Evolutionary conservation across 2,888 invertebrate genomes (phyloP).

Genomic region (Cenopis cana): DNA sequence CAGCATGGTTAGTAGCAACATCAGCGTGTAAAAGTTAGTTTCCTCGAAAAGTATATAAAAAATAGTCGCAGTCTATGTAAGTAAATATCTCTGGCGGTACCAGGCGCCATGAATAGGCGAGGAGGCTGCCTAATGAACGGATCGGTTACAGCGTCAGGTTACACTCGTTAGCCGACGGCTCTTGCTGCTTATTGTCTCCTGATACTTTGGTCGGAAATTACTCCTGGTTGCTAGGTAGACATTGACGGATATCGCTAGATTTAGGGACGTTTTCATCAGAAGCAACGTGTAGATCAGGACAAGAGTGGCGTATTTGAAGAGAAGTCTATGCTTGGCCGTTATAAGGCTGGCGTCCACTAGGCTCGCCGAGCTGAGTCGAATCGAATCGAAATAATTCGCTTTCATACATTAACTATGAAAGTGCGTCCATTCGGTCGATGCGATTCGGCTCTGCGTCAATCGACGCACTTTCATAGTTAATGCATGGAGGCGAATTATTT

Average conservation of each 20-base stretch:
- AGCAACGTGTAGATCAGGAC: not conserved
- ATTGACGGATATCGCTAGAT: constrained; percentile 1
- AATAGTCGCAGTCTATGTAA: constrained; percentile 52
- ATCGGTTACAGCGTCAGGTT: constrained; percentile 76
- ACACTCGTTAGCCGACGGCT: constrained; percentile 71
- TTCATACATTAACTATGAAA: too few relatives aligned
- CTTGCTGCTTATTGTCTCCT: constrained; percentile 67
- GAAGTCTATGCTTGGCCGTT: too few relatives aligned
- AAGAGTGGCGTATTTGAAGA: too few relatives aligned
- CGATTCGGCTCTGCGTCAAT: too few relatives aligned
- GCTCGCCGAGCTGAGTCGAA: too few relatives aligned
- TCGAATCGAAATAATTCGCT: too few relatives aligned
- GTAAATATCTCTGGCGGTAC: constrained; percentile 57
- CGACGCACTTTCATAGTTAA: too few relatives aligned
- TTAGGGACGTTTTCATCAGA: constrained; percentile 1
- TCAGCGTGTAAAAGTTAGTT: not conserved
- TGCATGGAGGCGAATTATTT: too few relatives aligned
- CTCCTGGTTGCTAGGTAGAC: constrained; percentile 42
- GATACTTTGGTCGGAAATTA: constrained; percentile 53
- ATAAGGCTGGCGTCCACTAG: too few relatives aligned
- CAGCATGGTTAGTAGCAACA: not conserved
- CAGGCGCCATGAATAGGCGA: constrained; percentile 60
- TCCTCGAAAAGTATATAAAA: not conserved
- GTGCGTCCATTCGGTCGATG: too few relatives aligned
- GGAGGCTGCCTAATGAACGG: constrained; percentile 72